Percentiles rank a stretch among this genome's conserved stretches.
Evolutionary conservation across 2,888 invertebrate genomes (phyloP).

Genomic region (Lissocephala sabroskyi): DNA sequence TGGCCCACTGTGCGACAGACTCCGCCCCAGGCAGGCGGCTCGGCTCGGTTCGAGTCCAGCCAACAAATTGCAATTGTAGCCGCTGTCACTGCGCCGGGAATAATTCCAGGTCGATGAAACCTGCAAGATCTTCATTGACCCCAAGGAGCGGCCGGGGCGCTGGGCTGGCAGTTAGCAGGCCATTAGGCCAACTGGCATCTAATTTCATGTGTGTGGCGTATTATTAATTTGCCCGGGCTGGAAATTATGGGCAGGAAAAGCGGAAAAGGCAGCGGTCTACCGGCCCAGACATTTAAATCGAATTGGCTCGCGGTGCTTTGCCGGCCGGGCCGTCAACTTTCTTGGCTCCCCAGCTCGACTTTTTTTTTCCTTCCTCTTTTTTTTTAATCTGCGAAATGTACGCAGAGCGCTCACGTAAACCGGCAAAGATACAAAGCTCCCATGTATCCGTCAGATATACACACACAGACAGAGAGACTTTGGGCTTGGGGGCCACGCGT

Average conservation of each 20-base stretch:
- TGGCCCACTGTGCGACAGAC: slow-evolving; percentile 36
- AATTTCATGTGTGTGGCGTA: slow-evolving; percentile 24
- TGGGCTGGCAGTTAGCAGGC: background rate
- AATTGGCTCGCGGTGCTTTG: slow-evolving; percentile 53
- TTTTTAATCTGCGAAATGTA: slow-evolving; percentile 60
- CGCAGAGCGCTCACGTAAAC: slow-evolving; percentile 50
- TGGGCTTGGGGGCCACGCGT: slow-evolving; percentile 45
- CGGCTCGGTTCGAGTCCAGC: slow-evolving; percentile 37
- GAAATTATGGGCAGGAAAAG: slow-evolving; percentile 60
- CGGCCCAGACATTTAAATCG: slow-evolving; percentile 63
- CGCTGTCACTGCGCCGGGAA: slow-evolving; percentile 67
- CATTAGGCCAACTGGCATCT: slow-evolving; percentile 4
- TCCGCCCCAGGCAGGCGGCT: background rate
- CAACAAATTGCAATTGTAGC: slow-evolving; percentile 73
- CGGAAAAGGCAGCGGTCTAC: slow-evolving; percentile 29
- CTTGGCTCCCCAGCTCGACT: background rate
- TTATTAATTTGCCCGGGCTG: slow-evolving; percentile 15
- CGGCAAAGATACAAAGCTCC: slow-evolving; percentile 30
- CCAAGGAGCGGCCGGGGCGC: background rate
- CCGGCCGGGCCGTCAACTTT: background rate
- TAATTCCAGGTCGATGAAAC: slow-evolving; percentile 6
- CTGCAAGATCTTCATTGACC: background rate
- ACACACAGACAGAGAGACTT: slow-evolving; percentile 4
- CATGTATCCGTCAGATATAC: slow-evolving; percentile 53
- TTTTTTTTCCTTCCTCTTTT: too few relatives aligned